Evolutionary conservation across 2,888 invertebrate genomes (phyloP).

Genomic region (Seira ritae): DNA sequence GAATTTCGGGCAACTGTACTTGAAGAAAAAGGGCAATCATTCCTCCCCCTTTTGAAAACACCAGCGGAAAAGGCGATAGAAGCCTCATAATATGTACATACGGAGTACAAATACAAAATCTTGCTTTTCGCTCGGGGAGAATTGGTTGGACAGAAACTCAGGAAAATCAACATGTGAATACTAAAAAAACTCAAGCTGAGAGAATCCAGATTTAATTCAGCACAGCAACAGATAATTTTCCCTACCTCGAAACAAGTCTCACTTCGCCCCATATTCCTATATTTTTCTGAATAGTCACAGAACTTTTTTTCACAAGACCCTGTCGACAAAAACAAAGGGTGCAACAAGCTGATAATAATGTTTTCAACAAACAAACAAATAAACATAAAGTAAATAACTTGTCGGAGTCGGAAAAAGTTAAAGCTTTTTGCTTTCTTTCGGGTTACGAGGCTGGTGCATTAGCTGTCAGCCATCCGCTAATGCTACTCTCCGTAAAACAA

Average conservation of each 20-base stretch:
- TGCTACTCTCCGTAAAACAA: neutral
- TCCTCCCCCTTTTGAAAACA: neutral
- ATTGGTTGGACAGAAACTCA: slow-evolving; percentile 16
- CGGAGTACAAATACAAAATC: no score
- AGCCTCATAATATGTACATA: no score
- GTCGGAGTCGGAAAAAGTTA: neutral
- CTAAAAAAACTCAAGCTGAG: slow-evolving; percentile 3
- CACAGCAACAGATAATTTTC: slow-evolving; percentile 53
- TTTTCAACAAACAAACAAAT: slow-evolving; percentile 23
- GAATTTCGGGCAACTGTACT: no score
- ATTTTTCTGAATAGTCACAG: no score
- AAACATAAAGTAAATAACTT: slow-evolving; percentile 19
- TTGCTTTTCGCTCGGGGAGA: neutral
- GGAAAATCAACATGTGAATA: slow-evolving; percentile 56
- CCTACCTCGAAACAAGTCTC: neutral
- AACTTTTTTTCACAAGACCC: neutral
- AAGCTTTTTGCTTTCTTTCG: neutral
- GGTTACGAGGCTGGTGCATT: no score
- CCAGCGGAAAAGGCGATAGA: no score
- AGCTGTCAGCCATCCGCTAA: no score
- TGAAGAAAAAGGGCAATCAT: slow-evolving; percentile 1
- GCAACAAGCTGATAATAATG: slow-evolving; percentile 25
- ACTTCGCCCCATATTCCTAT: neutral
- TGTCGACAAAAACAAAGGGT: slow-evolving; percentile 11
- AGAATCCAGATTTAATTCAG: slow-evolving; percentile 46